These are phyloP conservation scores for Cheilosia variabilis DNA, from an alignment of 2,888 invertebrate species.

Conservation along the genomic window DNA sequence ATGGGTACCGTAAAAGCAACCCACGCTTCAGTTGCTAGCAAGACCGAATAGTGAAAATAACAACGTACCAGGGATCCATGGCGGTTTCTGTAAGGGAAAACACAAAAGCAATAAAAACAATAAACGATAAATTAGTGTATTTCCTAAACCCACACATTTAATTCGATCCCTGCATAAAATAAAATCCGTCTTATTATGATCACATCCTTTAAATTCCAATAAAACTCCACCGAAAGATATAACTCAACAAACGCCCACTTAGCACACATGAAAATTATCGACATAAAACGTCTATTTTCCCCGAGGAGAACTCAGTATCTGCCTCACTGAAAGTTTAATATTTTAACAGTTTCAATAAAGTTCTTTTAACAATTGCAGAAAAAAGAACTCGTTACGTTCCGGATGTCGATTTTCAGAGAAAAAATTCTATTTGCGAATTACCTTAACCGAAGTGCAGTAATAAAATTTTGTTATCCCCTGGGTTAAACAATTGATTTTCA, in stretches of 20 bases:
- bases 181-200: background rate
- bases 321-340: slow-evolving; percentile 7
- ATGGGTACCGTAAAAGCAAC: too few species aligned
- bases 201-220: background rate
- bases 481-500: slow-evolving; percentile 44
- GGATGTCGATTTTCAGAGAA: slow-evolving; percentile 10
- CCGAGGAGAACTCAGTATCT: background rate
- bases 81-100: too few species aligned
- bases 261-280: slow-evolving; percentile 29
- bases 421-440: slow-evolving; percentile 45
- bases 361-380: background rate
- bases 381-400: slow-evolving; percentile 6
- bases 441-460: slow-evolving; percentile 37
- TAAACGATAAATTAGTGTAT: too few species aligned
- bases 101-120: too few species aligned
- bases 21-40: too few species aligned
- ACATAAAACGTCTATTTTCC: slow-evolving; percentile 31
- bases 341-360: slow-evolving; percentile 20
- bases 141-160: background rate
- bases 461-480: slow-evolving; percentile 46
- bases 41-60: too few species aligned
- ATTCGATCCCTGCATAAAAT: background rate
- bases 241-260: slow-evolving; percentile 14
- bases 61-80: too few species aligned
- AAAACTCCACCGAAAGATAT: background rate